Conservation (phyloP, 1,140 invertebrate species). For the Tigriopus japonicus region DNA sequence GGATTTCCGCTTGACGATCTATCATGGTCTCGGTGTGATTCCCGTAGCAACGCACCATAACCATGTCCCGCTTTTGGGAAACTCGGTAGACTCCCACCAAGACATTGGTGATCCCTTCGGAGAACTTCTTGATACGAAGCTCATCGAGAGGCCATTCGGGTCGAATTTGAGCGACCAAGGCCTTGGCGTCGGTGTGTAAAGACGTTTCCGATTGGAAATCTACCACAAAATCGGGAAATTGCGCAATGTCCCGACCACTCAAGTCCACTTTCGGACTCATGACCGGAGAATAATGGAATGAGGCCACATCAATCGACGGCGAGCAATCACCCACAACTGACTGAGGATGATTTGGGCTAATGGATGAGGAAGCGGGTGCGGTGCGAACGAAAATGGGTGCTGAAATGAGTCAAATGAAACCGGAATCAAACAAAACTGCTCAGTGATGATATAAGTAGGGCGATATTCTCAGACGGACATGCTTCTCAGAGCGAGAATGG, state of each 20-base stretch:
- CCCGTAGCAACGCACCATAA: neutral
- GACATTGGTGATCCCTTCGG: neutral
- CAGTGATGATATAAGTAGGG: too few species aligned
- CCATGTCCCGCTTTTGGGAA: neutral
- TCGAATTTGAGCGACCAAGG: neutral
- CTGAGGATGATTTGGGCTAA: too few species aligned
- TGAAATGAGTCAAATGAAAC: too few species aligned
- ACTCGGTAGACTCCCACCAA: neutral
- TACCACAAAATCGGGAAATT: neutral
- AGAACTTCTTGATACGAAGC: constrained; percentile 1
- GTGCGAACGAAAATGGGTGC: too few species aligned
- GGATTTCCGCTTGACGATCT: constrained; percentile 2
- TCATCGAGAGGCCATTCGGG: neutral
- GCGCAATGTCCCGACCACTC: neutral
- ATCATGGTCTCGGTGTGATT: neutral
- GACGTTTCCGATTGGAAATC: neutral
- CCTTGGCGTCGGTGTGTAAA: neutral
- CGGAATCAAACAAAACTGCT: too few species aligned
- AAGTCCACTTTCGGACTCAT: too few species aligned
- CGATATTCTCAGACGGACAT: too few species aligned
- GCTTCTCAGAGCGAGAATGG: too few species aligned
- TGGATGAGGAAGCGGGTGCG: too few species aligned
- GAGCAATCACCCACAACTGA: too few species aligned
- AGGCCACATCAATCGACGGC: too few species aligned
- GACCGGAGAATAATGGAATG: too few species aligned